These are phyloP conservation scores for Argya squamiceps DNA, from an alignment of 2,797 vertebrate genomes.

Conservation along the genomic window DNA sequence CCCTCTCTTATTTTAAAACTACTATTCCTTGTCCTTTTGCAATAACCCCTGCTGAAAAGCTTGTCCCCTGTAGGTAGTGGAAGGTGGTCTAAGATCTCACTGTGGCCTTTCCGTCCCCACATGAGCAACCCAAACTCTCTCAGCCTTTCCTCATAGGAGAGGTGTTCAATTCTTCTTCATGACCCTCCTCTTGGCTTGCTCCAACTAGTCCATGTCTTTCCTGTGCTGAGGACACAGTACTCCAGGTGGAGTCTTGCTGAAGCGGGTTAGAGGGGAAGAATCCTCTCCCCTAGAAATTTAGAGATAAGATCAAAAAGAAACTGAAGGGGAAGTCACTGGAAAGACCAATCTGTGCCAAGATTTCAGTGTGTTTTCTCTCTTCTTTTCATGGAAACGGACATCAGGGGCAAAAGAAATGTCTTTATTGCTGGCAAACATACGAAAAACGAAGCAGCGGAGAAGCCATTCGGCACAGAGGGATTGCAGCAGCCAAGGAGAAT, in stretches of 20 bases:
- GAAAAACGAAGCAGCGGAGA: neutral
- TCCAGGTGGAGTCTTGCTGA: neutral
- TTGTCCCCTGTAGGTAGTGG: neutral
- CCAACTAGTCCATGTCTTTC: too few species aligned
- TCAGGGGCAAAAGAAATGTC: neutral
- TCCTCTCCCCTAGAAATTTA: neutral
- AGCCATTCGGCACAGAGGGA: neutral
- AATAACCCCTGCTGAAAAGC: neutral
- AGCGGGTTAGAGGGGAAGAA: neutral
- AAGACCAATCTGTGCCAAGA: neutral
- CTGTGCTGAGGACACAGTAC: neutral
- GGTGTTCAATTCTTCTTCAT: rapidly evolving
- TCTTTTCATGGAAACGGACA: neutral
- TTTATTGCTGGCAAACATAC: neutral
- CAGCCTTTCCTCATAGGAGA: neutral
- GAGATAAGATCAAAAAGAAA: neutral
- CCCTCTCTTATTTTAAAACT: neutral
- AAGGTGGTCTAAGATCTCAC: neutral
- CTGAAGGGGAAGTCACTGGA: neutral
- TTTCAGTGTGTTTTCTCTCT: neutral
- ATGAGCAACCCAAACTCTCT: neutral
- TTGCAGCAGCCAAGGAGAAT: slow-evolving; percentile 43
- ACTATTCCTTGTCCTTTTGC: neutral
- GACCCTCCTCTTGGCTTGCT: neutral
- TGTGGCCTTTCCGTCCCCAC: neutral